Evolutionary conservation across 2,888 invertebrate genomes (phyloP), one percentile per base, ranked within the genome.

Genomic region (Spilosoma lubricipeda): DNA sequence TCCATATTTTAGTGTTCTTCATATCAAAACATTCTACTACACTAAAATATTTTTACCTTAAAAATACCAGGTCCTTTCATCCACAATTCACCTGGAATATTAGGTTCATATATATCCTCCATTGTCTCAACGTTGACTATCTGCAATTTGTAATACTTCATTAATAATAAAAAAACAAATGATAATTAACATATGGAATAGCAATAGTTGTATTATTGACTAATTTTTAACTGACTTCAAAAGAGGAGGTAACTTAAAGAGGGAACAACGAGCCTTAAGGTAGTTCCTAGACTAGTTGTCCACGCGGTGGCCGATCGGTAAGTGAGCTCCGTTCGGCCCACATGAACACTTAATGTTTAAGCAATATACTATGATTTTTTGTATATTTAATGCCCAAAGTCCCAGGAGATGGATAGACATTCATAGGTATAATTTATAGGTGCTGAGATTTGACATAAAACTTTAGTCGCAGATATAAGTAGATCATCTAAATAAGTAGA

Each of bases 41-140:
- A 7, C n/a, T n/a, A 52, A 9, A 33, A 36, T 33, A 39, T 64
- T n/a, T 13, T 80, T 84, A 94, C 95, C 89, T 94, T 93, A 74
- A 95, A 94, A 79, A 95, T 84, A 8, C 90, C 89, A 2, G 94
- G 94, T 5, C 95, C 93, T 88, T 94, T 96, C 1, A 96, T 13
- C 91, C 96, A 94, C 18, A 96, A 82, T 82, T 96, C 96, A 33
- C 96, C 96, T 1, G 89, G 86, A 27, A 91, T 82, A 76, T 96
- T 93, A 1, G 96, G 91, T 66, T 96, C 95, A 8, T 90, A 78
- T 27, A 93, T 90, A 69, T 94, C 91, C 86, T 94, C 85, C 74
- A 91, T 90, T 0, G 95, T 96, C 18, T 94, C 92, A 5, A 89
- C 78, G 73, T 96, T 89, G 20, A 96, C 88, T 64, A 96, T 80